Conservation (phyloP, 1,140 invertebrate species). For the Bombus affinis region DNA sequence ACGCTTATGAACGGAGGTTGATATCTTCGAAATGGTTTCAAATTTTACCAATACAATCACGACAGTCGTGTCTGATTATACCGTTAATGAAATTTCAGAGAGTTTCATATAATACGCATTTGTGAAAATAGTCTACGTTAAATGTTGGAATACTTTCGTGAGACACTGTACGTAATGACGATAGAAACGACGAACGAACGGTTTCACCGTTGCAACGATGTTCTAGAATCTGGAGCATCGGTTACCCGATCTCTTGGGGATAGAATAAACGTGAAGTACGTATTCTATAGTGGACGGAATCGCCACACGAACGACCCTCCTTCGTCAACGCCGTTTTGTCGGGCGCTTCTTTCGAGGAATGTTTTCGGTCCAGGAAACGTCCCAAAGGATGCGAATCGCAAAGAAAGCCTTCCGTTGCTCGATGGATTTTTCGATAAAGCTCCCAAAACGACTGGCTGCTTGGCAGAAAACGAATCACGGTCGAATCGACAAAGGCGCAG, state of each 20-base stretch:
- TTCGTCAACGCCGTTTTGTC: neutral
- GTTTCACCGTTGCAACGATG: no score
- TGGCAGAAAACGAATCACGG: conserved; percentile 28
- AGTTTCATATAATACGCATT: no score
- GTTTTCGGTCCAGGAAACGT: conserved; percentile 6
- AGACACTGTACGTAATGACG: neutral
- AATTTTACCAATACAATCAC: no score
- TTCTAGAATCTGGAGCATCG: neutral
- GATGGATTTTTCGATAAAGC: conserved; percentile 68
- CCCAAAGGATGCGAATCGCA: conserved; percentile 52
- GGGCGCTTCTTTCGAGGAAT: conserved; percentile 8
- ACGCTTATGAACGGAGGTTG: no score
- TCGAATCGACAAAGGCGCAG: conserved; percentile 22
- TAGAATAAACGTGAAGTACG: neutral
- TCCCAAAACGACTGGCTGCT: conserved; percentile 57
- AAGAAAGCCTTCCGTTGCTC: conserved; percentile 62
- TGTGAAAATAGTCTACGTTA: no score
- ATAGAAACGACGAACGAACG: neutral
- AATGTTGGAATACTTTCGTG: no score
- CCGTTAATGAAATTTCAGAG: no score
- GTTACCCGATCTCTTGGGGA: neutral
- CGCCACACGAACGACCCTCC: neutral
- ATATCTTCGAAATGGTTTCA: no score
- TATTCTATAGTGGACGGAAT: neutral
- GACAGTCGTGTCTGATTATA: no score